Evolutionary conservation across 2,797 vertebrate species (phyloP).

Genomic region (Sternarchorhynchus goeldii): DNA sequence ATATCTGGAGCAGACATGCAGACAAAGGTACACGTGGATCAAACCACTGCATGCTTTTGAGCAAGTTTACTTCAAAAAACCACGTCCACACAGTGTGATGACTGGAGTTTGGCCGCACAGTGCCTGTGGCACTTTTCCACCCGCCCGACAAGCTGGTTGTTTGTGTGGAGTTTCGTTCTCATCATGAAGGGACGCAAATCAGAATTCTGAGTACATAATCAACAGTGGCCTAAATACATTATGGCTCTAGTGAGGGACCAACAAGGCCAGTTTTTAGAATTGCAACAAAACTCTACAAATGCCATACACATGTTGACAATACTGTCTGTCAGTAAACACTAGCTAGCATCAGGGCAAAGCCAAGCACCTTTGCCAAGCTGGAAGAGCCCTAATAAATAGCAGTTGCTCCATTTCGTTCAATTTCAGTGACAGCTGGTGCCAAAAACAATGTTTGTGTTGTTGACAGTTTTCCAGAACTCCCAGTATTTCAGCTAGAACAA

Average conservation of each 20-base stretch:
- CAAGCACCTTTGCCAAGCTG: neutral
- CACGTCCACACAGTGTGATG: neutral
- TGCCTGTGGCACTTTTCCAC: neutral
- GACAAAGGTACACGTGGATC: neutral
- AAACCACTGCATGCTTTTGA: neutral
- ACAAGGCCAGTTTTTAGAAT: neutral
- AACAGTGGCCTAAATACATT: neutral
- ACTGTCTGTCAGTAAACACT: neutral
- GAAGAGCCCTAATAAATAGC: neutral
- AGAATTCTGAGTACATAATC: neutral
- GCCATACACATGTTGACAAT: conserved; percentile 8
- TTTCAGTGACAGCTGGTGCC: too few species aligned
- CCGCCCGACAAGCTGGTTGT: neutral
- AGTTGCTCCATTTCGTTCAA: too few species aligned
- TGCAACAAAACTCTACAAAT: neutral
- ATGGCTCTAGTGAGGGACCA: neutral
- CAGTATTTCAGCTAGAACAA: too few species aligned
- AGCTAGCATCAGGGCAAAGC: neutral
- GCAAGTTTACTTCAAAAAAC: neutral
- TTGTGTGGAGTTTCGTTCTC: neutral
- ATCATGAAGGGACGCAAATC: neutral
- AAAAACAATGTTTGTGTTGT: too few species aligned
- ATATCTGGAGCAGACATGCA: neutral
- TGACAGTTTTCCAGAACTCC: too few species aligned
- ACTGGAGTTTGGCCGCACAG: neutral